Percentiles rank a stretch among this genome's conserved stretches.
Evolutionary conservation across 1,140 invertebrate species (phyloP).

Genomic region (Cydia amplana): DNA sequence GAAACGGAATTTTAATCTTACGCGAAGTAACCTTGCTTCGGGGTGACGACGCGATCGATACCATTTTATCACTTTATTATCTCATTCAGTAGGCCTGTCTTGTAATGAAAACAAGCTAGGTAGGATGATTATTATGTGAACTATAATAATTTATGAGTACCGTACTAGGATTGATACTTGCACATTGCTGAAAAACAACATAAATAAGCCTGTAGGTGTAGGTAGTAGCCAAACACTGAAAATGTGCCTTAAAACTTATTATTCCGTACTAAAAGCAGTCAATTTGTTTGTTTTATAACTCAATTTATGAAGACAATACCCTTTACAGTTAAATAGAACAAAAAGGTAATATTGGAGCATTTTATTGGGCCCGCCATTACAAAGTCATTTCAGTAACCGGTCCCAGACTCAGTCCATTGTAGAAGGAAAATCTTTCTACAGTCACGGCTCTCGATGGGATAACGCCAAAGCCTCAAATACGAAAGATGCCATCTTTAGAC

Average conservation of each 20-base stretch:
- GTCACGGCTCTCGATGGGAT: conserved; percentile 79
- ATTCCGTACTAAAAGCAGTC: background rate
- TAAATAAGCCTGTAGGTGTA: no score
- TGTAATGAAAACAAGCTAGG: background rate
- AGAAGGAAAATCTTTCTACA: conserved; percentile 79
- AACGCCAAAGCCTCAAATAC: conserved; percentile 58
- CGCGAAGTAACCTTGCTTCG: conserved; percentile 51
- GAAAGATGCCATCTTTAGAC: conserved; percentile 59
- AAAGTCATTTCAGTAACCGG: conserved; percentile 75
- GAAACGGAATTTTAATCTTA: conserved; percentile 53
- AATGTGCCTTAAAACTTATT: background rate
- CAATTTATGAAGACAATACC: conserved; percentile 27
- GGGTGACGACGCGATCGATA: conserved; percentile 36
- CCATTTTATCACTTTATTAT: conserved; percentile 33
- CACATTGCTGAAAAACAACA: no score
- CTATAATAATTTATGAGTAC: background rate
- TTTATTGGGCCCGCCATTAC: conserved; percentile 75
- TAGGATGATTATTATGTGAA: background rate
- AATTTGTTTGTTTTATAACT: conserved; percentile 27
- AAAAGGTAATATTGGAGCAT: conserved; percentile 64
- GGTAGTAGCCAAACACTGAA: no score
- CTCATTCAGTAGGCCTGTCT: conserved; percentile 11
- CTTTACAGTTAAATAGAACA: conserved; percentile 44
- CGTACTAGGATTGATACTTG: no score
- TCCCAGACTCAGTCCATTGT: conserved; percentile 75